Percentiles rank a stretch among this genome's conserved stretches.
phyloP scores from a whole-genome alignment of 1,140 invertebrate genomes.

The Pteromalus puparum region DNA sequence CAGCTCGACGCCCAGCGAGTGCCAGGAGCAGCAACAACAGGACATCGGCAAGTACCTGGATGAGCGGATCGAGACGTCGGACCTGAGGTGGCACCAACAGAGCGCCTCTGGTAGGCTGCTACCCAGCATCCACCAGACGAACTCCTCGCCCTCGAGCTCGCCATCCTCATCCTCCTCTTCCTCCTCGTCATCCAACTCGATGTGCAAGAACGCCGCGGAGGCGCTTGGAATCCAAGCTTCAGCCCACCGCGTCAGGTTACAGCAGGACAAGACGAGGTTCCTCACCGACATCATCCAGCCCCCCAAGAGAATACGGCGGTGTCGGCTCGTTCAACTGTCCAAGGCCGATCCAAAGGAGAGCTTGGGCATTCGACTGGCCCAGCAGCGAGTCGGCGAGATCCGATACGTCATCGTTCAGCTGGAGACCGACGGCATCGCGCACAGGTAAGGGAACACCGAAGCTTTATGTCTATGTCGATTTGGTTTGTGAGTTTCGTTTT shows the following conservation, averaged over 20 bases:
- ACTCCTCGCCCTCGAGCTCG: conserved; percentile 52
- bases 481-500: no score
- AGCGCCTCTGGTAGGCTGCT: conserved; percentile 68
- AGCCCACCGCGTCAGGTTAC: conserved; percentile 67
- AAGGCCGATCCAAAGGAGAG: conserved; percentile 81
- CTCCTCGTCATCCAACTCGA: conserved; percentile 50
- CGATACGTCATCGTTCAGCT: conserved; percentile 89
- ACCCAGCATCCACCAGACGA: conserved; percentile 70
- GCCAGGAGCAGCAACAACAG: conserved; percentile 54
- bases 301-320: conserved; percentile 65
- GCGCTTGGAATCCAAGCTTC: conserved; percentile 39
- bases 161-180: conserved; percentile 31
- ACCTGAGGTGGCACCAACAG: conserved; percentile 70
- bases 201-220: conserved; percentile 20
- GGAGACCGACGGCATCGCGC: conserved; percentile 86
- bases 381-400: conserved; percentile 80
- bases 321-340: conserved; percentile 68
- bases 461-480: no score
- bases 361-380: conserved; percentile 82
- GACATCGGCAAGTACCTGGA: conserved; percentile 26
- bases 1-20: conserved; percentile 66
- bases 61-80: neutral
- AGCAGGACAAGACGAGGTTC: conserved; percentile 72
- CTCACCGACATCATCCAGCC: conserved; percentile 71
- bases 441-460: conserved; percentile 76